These are phyloP conservation scores for Tragelaphus imberbis DNA, from an alignment of 2,113 vertebrate species.

Conservation along the genomic window DNA sequence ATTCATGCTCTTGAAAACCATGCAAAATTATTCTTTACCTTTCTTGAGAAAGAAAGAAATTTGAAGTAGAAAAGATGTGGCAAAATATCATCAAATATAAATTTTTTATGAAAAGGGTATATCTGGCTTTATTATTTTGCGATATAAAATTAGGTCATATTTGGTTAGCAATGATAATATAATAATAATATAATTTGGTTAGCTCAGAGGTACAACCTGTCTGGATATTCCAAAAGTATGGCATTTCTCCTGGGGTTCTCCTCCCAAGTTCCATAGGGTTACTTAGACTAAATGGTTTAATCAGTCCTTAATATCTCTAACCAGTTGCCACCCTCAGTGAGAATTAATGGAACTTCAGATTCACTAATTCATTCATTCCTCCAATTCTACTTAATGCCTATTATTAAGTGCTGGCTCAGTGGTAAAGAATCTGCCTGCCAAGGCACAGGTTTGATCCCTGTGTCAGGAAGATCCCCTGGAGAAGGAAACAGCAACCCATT, in stretches of 20 bases:
- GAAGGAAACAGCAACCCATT: background rate
- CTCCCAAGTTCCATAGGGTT: background rate
- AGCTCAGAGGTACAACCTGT: background rate
- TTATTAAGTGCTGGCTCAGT: background rate
- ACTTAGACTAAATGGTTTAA: background rate
- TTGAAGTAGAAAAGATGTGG: background rate
- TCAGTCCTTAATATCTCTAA: background rate
- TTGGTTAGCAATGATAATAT: background rate
- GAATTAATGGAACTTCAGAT: background rate
- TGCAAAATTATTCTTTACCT: background rate
- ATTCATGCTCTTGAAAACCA: background rate
- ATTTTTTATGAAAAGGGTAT: background rate
- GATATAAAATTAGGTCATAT: background rate
- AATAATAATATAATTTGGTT: too few relatives aligned
- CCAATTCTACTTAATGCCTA: background rate
- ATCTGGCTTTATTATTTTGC: background rate
- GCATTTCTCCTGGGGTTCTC: background rate
- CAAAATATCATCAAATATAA: background rate
- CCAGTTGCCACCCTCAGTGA: background rate
- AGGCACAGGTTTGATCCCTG: background rate
- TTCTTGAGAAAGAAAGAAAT: background rate
- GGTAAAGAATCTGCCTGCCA: background rate
- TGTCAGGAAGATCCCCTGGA: background rate
- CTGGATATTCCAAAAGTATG: background rate
- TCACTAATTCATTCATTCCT: background rate